These are phyloP conservation scores for Cetoscarus ocellatus DNA, from an alignment of 2,797 vertebrate species.

Conservation along the genomic window DNA sequence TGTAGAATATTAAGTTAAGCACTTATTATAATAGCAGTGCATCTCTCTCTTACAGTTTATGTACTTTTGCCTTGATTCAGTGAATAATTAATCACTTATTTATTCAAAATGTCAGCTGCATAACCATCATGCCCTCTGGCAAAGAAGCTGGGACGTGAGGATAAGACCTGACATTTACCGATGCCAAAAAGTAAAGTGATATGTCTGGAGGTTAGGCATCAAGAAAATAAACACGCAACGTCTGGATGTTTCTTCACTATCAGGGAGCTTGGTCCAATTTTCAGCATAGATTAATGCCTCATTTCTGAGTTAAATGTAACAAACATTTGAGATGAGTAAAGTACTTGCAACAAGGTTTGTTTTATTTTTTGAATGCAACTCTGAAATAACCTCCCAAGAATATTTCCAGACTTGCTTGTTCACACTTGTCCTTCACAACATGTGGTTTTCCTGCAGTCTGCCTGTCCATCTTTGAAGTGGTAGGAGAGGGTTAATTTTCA, in stretches of 20 bases:
- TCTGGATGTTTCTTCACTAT: constrained; percentile 20
- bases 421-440: too few species aligned
- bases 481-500: too few species aligned
- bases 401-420: too few species aligned
- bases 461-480: too few species aligned
- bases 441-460: too few species aligned
- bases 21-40: neutral
- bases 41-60: neutral
- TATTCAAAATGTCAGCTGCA: constrained; percentile 47
- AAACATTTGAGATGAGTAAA: constrained; percentile 12
- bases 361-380: too few species aligned
- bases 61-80: constrained; percentile 1
- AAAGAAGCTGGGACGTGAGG: constrained; percentile 25
- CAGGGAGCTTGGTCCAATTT: neutral
- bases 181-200: constrained; percentile 27
- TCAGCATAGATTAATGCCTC: constrained; percentile 13
- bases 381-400: too few species aligned
- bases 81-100: constrained; percentile 32
- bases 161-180: constrained; percentile 51
- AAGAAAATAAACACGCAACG: constrained; percentile 30
- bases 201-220: constrained; percentile 28
- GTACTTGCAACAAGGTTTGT: neutral
- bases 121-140: constrained; percentile 23
- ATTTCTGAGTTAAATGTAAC: constrained; percentile 16
- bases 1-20: neutral